Evolutionary conservation across 1,140 invertebrate species (phyloP).

Genomic region (Drosophila kurseongensis): DNA sequence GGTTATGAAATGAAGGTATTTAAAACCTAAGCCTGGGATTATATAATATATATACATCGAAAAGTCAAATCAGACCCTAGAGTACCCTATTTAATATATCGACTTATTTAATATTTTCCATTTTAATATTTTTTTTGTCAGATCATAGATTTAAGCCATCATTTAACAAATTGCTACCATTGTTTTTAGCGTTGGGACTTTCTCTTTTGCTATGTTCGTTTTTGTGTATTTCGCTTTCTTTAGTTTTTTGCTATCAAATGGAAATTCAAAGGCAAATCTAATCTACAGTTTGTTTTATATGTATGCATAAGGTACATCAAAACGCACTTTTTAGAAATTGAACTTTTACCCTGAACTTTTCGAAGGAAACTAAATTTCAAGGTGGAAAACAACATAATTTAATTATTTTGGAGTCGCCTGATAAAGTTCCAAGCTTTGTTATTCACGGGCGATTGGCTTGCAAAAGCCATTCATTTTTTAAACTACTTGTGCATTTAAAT

Average conservation of each 20-base stretch:
- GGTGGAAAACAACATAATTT: background rate
- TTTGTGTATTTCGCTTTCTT: constrained; percentile 32
- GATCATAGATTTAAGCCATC: background rate
- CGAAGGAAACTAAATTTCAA: no score
- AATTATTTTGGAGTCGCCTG: no score
- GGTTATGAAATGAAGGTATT: no score
- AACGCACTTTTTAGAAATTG: background rate
- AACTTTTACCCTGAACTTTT: no score
- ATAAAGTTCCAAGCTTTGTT: background rate
- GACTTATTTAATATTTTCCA: background rate
- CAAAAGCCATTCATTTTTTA: background rate
- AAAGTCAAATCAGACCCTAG: no score
- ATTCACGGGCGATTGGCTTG: background rate
- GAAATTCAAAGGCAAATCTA: constrained; percentile 48
- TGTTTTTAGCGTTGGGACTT: constrained; percentile 31
- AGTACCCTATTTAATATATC: background rate
- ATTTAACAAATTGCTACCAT: constrained; percentile 13
- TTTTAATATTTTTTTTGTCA: background rate
- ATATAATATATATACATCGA: no score
- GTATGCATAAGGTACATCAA: background rate
- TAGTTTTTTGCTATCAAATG: constrained; percentile 30
- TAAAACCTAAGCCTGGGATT: no score
- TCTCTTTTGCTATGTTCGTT: constrained; percentile 49
- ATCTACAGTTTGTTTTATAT: constrained; percentile 1
- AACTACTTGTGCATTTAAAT: constrained; percentile 12